These are phyloP conservation scores for Byasa hedistus DNA, from an alignment of 2,888 invertebrate species.

Conservation along the genomic window DNA sequence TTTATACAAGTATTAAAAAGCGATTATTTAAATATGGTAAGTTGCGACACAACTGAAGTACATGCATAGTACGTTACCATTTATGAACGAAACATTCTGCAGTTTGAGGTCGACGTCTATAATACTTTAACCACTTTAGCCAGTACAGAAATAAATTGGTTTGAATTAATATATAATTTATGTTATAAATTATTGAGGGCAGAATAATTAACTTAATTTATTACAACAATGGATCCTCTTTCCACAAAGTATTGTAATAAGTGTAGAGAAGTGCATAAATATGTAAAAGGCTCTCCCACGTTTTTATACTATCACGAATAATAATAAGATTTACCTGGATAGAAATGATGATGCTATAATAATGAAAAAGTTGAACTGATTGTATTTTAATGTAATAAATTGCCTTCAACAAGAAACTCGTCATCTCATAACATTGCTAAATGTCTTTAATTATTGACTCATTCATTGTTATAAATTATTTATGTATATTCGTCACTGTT, in stretches of 20 bases:
- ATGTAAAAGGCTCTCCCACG: background rate
- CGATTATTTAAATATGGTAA: too few relatives aligned
- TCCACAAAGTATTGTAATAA: background rate
- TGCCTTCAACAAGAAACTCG: background rate
- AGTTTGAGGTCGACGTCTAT: slow-evolving; percentile 19
- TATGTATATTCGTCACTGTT: background rate
- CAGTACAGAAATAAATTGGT: slow-evolving; percentile 11
- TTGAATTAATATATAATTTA: slow-evolving; percentile 13
- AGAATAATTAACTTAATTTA: slow-evolving; percentile 3
- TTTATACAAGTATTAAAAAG: background rate
- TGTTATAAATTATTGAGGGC: background rate
- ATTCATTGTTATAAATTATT: background rate
- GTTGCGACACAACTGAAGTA: too few relatives aligned
- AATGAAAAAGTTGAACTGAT: background rate
- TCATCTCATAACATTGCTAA: background rate
- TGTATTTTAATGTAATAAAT: background rate
- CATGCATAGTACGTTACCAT: slow-evolving; percentile 9
- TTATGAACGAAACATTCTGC: slow-evolving; percentile 12
- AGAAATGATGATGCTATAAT: background rate
- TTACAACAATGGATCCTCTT: background rate
- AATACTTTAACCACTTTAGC: slow-evolving; percentile 6
- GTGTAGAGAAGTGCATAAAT: too few relatives aligned
- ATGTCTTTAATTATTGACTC: background rate
- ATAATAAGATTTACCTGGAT: background rate
- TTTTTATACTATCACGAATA: background rate